Base-by-base conservation (phyloP, 2,797 vertebrate genomes). In the Poecilia wingei region DNA sequence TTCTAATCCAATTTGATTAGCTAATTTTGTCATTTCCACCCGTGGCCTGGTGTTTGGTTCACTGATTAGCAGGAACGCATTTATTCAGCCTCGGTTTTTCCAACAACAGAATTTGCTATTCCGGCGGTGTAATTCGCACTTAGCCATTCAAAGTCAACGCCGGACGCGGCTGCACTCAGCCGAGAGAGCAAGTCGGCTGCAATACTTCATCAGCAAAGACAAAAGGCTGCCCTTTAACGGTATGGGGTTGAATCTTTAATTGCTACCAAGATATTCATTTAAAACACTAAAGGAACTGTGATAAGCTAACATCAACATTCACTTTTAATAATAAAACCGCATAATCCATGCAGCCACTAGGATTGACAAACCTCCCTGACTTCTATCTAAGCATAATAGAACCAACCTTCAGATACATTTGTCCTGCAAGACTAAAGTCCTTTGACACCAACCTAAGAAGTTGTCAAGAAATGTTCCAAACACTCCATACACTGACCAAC, bases 61-160 rank as follows among this genome's bases (percentile, higher is more conserved):
- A 36, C 16, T 82, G 68, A 86, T 78, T 47, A 79, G 20, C 68
- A 68, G 39, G 2, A 13, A 3, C 7, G 1, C 41, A 53, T 57
- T 77, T 45, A 81, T 70, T 80, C 41, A n/a, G 14, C 36, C 31
- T 31, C 20, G 81, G 41, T 72, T 77, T 28, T 79, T 53, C 46
- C 46, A 79, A 22, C 39, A 66, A n/a, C 43, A 74, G 66, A 46
- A 59, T 4, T 1, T 22, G 4, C 71, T 10, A 71, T 74, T 69
- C 53, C 25, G 33, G 53, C n/a, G 45, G 7, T 57, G n/a, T n/a
- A 76, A 78, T 81, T 64, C 14, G 41, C n/a, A 25, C 61, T 73
- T 31, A 75, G 64, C 77, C 18, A 51, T 36, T 45, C 68, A 28
- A 5, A 47, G 45, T 77, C 31, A 55, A 74, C 46, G 74, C 75